Evolutionary conservation across 2,113 vertebrate genomes (phyloP).

Genomic region (Vulpes lagopus): DNA sequence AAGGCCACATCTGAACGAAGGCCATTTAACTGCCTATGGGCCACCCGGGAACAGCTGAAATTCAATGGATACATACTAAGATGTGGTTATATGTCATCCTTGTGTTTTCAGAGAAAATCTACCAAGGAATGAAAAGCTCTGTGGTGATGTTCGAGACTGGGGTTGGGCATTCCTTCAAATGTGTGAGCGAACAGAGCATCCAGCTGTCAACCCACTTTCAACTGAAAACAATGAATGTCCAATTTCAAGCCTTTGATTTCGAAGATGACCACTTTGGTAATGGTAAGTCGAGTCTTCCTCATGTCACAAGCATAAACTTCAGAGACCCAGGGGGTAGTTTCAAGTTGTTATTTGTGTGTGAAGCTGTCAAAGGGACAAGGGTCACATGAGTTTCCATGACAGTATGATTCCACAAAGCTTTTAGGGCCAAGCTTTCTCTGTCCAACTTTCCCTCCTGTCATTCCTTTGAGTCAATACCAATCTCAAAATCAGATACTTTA

Average conservation of each 20-base stretch:
- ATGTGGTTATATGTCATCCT: background rate
- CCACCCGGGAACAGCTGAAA: background rate
- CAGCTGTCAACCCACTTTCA: constrained; percentile 84
- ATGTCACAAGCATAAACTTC: background rate
- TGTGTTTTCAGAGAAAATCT: constrained; percentile 69
- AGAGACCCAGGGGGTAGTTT: background rate
- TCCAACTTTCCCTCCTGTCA: background rate
- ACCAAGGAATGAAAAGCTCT: constrained; percentile 62
- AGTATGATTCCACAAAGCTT: background rate
- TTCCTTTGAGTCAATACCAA: background rate
- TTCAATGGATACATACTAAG: background rate
- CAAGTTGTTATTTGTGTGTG: background rate
- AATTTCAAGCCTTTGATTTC: constrained; percentile 93
- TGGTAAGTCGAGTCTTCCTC: constrained; percentile 85
- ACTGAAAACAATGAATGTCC: constrained; percentile 87
- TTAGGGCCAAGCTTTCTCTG: background rate
- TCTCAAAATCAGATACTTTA: background rate
- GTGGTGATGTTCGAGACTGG: constrained; percentile 88
- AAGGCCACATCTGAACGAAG: background rate
- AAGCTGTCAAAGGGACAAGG: background rate
- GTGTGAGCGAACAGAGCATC: constrained; percentile 87
- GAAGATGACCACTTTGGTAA: constrained; percentile 86
- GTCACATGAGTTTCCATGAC: background rate
- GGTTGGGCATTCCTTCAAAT: constrained; percentile 89
- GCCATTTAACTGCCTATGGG: background rate